phyloP scores from a whole-genome alignment of 2,888 invertebrate species.

The Drosophila mercatorum region DNA sequence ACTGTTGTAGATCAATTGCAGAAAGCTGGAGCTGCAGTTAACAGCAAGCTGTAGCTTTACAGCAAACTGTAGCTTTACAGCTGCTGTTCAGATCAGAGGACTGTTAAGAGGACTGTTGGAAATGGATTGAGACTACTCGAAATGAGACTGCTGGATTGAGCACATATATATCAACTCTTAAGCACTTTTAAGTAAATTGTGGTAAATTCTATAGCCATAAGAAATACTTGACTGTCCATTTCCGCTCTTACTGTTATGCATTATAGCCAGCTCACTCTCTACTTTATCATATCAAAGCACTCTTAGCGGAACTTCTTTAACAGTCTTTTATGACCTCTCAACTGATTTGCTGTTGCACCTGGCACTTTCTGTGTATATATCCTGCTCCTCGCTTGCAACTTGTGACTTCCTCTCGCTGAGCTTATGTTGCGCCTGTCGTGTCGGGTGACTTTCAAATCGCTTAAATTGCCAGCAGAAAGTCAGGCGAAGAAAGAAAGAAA shows the following conservation, averaged over 20 bases:
- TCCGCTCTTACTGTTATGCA: background rate
- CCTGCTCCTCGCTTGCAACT: constrained; percentile 1
- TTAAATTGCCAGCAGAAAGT: constrained; percentile 60
- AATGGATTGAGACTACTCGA: too few relatives aligned
- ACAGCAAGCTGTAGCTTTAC: too few relatives aligned
- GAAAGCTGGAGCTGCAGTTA: too few relatives aligned
- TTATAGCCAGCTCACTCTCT: background rate
- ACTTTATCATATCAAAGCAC: background rate
- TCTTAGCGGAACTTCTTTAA: background rate
- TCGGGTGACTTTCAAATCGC: constrained; percentile 64
- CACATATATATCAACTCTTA: too few relatives aligned
- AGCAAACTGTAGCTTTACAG: too few relatives aligned
- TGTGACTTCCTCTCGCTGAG: background rate
- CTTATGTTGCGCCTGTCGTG: constrained; percentile 6
- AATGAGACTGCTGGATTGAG: too few relatives aligned
- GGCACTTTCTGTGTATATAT: background rate
- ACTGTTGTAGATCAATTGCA: background rate
- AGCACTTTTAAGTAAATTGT: too few relatives aligned
- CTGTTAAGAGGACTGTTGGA: too few relatives aligned
- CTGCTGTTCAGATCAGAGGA: too few relatives aligned
- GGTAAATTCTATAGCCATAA: background rate
- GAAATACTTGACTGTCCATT: background rate
- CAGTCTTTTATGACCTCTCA: background rate
- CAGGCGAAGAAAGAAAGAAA: constrained; percentile 16
- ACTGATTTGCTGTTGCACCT: background rate